Evolutionary conservation across 30 jellyfish, hydroid and myxozoan species (phyloP), one percentile per base, ranked within the genome.

Genomic region (Clytia hemisphaerica): DNA sequence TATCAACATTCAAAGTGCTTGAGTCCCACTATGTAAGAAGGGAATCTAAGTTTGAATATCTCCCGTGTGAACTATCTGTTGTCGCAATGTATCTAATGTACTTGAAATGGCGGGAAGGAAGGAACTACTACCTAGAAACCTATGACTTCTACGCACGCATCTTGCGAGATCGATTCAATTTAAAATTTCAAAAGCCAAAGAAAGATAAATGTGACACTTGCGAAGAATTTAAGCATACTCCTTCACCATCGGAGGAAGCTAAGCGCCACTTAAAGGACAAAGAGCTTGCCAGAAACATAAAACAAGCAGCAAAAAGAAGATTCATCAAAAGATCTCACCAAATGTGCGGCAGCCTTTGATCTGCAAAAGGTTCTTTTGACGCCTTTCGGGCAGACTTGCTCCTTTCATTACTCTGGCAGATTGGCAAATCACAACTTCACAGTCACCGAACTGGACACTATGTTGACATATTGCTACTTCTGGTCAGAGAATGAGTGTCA

Each of bases 1-100:
- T 60, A 29, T 25, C 16, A 25, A 9, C 61, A 18, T 60, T 60
- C 69, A 0, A 60, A 0, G 71, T 60, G 61, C 21, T 60, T 27
- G 69, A 60, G 73, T 60, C 73, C 0, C 73, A 60, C 61, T 60
- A 25, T 30, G 73, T 60, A 15, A 25, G 73, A 25, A 27, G 16
- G 16, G 61, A 60, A 7, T 16, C 73, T 0, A 60, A 60, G 19
- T 15, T 18, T 1, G 25, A 60, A 62, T 60, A 60, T 60, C 73
- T 33, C 10, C 73, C 73, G 15, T 9, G 15, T 18, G 61, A 60
- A 33, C 61, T 60, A 60, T 7, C 16, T 30, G 26, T 60, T 12
- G 16, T 16, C 25, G 73, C 15, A 33, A 60, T 60, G 73, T 60
- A 60, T 33, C 15, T 61, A 60, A 60, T 60, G 73, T 60, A 1